Evolutionary conservation across 2,888 invertebrate genomes (phyloP).

Genomic region (Diarsia mendica): DNA sequence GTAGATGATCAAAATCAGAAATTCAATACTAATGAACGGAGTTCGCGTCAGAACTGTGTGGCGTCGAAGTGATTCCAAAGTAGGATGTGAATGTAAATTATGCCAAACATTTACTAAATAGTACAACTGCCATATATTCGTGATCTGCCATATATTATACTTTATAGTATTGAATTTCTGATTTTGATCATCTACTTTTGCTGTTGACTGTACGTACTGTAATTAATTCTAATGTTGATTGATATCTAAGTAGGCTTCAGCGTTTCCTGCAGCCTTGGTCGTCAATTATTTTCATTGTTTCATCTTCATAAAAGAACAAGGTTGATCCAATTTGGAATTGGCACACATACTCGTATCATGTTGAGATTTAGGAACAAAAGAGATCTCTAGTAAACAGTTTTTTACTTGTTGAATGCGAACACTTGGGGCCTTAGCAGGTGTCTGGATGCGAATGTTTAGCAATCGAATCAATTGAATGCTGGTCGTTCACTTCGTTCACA

Average conservation of each 20-base stretch:
- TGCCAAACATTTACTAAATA: too few species aligned
- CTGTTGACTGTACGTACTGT: too few species aligned
- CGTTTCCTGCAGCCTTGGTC: conserved; percentile 24
- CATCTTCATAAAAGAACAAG: conserved; percentile 4
- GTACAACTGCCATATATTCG: too few species aligned
- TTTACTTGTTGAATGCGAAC: background rate
- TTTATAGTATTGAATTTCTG: too few species aligned
- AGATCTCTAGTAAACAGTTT: background rate
- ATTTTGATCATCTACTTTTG: too few species aligned
- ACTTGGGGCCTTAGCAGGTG: background rate
- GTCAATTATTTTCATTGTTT: conserved; percentile 27
- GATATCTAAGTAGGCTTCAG: conserved; percentile 7
- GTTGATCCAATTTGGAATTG: background rate
- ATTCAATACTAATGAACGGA: too few species aligned
- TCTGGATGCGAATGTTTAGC: conserved; percentile 1
- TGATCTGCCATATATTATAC: too few species aligned
- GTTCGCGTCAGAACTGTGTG: too few species aligned
- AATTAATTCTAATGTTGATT: conserved; percentile 27
- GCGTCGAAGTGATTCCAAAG: too few species aligned
- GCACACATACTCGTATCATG: background rate
- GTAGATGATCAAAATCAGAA: too few species aligned
- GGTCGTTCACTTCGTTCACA: conserved; percentile 4
- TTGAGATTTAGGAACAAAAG: conserved; percentile 7
- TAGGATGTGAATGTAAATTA: too few species aligned
- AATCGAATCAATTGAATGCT: conserved; percentile 23